A percentile compares a stretch with the other conserved stretches of the same genome.
Evolutionary conservation across 1,140 invertebrate species (phyloP).

Genomic region (Anadara kagoshimensis): DNA sequence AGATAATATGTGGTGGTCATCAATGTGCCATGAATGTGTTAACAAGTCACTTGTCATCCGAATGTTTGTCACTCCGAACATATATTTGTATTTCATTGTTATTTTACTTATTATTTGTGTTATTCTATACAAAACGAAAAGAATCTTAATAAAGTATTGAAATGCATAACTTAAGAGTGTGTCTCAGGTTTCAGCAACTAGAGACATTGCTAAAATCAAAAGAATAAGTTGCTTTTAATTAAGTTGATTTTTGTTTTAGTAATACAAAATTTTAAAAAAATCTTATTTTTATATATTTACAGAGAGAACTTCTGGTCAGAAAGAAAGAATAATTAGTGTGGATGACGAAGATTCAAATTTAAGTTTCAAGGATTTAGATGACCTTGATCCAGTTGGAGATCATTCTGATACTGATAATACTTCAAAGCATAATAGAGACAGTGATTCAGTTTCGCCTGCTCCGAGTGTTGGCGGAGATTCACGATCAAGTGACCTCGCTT

Average conservation of each 20-base stretch:
- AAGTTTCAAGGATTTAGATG: conserved; percentile 30
- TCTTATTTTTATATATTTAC: background rate
- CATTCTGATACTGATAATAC: conserved; percentile 18
- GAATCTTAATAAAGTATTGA: no score
- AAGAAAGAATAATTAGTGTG: conserved; percentile 37
- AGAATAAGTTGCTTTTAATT: no score
- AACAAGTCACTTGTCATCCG: no score
- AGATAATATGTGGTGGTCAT: no score
- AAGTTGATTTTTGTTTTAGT: background rate
- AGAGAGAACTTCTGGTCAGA: background rate
- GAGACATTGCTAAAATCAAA: no score
- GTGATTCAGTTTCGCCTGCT: conserved; percentile 29
- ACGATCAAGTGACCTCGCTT: conserved; percentile 12
- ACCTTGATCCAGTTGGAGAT: conserved; percentile 19
- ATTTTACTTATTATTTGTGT: no score
- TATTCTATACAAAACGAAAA: no score
- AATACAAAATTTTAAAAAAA: background rate
- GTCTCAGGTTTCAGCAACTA: no score
- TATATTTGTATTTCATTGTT: no score
- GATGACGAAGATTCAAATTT: conserved; percentile 43
- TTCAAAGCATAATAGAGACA: conserved; percentile 3
- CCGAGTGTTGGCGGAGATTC: conserved; percentile 30
- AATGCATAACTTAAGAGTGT: no score
- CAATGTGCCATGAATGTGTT: no score
- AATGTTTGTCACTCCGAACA: no score